Conservation (phyloP, 2,113 vertebrate species). For the Xiphophorus couchianus region DNA sequence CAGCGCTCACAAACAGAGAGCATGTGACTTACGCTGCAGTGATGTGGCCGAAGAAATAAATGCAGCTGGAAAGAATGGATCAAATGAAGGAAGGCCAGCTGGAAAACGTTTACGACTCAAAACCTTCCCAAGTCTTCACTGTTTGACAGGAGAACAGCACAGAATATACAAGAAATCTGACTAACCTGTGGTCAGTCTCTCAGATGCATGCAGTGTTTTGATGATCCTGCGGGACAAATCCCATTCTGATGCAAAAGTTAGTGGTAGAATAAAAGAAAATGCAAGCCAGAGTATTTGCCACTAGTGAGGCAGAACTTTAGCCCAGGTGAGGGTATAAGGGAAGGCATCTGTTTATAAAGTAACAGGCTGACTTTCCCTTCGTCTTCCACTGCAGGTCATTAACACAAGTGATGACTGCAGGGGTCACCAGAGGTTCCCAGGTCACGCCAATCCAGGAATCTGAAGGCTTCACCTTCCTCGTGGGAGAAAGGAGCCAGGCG, state of each 20-base stretch:
- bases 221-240: background rate
- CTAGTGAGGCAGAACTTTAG: background rate
- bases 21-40: background rate
- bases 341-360: slow-evolving; percentile 10
- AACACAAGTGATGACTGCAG: slow-evolving; percentile 28
- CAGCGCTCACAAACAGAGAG: background rate
- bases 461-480: slow-evolving; percentile 18
- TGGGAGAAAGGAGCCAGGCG: background rate
- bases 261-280: background rate
- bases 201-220: background rate
- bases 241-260: background rate
- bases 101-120: background rate
- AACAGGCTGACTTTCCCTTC: slow-evolving; percentile 43
- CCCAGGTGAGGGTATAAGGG: background rate
- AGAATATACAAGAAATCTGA: background rate
- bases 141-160: background rate
- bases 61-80: background rate
- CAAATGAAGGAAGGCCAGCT: background rate
- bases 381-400: slow-evolving; percentile 60
- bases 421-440: slow-evolving; percentile 65
- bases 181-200: background rate
- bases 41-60: background rate
- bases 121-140: background rate
- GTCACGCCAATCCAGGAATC: slow-evolving; percentile 53
- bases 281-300: background rate